These are phyloP conservation scores for Trichopoda pennipes DNA, from an alignment of 2,888 invertebrate species.

Conservation along the genomic window DNA sequence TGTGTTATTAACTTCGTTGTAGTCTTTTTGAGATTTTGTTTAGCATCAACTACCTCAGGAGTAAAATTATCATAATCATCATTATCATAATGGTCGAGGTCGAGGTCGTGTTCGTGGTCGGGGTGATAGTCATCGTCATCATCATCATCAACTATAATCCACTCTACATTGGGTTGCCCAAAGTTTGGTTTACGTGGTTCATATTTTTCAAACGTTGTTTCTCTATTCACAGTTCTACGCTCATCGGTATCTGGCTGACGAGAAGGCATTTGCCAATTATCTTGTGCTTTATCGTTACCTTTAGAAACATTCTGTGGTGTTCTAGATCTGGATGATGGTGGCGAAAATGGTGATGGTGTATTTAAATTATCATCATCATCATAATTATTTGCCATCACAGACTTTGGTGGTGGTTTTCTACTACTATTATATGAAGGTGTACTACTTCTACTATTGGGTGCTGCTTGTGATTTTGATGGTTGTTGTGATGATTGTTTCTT, in stretches of 20 bases:
- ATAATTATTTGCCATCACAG: slow-evolving; percentile 58
- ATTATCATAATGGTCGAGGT: too few relatives aligned
- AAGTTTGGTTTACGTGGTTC: slow-evolving; percentile 32
- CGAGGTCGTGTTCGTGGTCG: slow-evolving; percentile 10
- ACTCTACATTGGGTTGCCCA: slow-evolving; percentile 34
- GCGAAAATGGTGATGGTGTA: slow-evolving; percentile 66
- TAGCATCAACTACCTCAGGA: slow-evolving; percentile 49
- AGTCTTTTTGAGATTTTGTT: slow-evolving; percentile 30
- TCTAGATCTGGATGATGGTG: slow-evolving; percentile 63
- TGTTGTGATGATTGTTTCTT: slow-evolving; percentile 70
- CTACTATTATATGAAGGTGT: slow-evolving; percentile 70
- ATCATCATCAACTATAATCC: slow-evolving; percentile 53
- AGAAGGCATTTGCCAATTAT: slow-evolving; percentile 51
- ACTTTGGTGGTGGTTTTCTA: slow-evolving; percentile 62
- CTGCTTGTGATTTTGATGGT: slow-evolving; percentile 73
- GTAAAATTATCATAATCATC: slow-evolving; percentile 29
- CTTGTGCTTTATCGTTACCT: slow-evolving; percentile 61
- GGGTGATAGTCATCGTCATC: slow-evolving; percentile 23
- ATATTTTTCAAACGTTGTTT: slow-evolving; percentile 73
- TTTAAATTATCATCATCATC: slow-evolving; percentile 39
- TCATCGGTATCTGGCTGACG: slow-evolving; percentile 71
- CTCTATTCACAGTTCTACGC: slow-evolving; percentile 72
- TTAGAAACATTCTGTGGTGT: slow-evolving; percentile 58
- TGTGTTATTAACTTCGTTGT: slow-evolving; percentile 54
- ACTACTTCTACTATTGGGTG: slow-evolving; percentile 71